Conservation (phyloP, 2,797 vertebrate genomes). For the Linurgus olivaceus region DNA sequence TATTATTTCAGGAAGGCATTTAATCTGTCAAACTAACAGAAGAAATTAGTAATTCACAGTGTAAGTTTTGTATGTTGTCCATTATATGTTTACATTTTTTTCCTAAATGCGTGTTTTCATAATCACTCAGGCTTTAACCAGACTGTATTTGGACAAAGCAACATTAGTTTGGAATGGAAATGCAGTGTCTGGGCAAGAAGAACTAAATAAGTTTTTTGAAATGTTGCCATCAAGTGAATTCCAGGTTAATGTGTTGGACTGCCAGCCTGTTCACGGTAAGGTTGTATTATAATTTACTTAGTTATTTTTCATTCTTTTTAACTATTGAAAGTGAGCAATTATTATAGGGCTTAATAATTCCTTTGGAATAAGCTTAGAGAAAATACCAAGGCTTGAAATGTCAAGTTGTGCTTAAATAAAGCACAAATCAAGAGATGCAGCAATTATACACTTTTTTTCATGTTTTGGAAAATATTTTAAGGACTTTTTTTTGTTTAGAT, state of each 20-base stretch:
- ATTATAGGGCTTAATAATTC: neutral
- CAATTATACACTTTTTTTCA: neutral
- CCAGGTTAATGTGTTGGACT: slow-evolving; percentile 90
- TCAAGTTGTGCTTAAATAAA: neutral
- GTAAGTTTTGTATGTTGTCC: neutral
- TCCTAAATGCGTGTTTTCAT: neutral
- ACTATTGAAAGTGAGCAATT: neutral
- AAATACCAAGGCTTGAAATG: neutral
- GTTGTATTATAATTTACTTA: neutral
- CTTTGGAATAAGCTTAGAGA: neutral
- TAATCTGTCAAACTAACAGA: neutral
- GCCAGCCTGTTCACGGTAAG: slow-evolving; percentile 92
- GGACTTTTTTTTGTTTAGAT: neutral
- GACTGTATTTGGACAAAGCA: slow-evolving; percentile 93
- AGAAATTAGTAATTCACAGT: neutral
- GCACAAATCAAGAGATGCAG: neutral
- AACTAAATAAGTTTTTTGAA: slow-evolving; percentile 92
- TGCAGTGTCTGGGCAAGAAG: slow-evolving; percentile 87
- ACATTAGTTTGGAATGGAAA: slow-evolving; percentile 97
- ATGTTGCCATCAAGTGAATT: slow-evolving; percentile 95
- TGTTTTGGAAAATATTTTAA: neutral
- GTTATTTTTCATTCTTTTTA: neutral
- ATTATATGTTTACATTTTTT: neutral
- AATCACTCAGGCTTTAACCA: slow-evolving; percentile 82
- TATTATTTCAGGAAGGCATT: neutral